These are phyloP conservation scores for Sandelia bainsii DNA, from an alignment of 2,797 vertebrate species.

Conservation along the genomic window DNA sequence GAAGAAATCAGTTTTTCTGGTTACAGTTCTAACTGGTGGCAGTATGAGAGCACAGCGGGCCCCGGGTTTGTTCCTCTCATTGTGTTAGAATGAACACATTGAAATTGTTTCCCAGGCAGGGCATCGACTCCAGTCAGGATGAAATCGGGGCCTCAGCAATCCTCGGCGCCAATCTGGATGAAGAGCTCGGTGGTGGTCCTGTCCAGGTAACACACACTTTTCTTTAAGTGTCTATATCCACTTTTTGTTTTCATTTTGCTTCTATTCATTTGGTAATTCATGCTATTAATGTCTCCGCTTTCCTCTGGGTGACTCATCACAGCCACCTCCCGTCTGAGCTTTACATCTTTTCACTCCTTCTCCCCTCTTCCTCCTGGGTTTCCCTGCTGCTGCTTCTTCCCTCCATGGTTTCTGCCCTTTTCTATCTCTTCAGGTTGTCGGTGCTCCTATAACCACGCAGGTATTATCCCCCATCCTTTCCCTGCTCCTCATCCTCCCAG, in stretches of 20 bases:
- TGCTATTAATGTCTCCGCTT: slow-evolving; percentile 22
- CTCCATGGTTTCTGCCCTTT: slow-evolving; percentile 55
- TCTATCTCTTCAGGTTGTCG: slow-evolving; percentile 81
- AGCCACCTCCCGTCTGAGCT: slow-evolving; percentile 47
- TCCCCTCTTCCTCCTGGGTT: slow-evolving; percentile 25
- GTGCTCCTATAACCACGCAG: slow-evolving; percentile 86
- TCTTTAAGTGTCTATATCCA: background rate
- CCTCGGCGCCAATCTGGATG: slow-evolving; percentile 91
- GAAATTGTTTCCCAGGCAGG: slow-evolving; percentile 87
- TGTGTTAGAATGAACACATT: background rate
- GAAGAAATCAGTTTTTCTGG: too few species aligned
- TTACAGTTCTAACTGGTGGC: background rate
- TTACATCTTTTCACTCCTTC: slow-evolving; percentile 39
- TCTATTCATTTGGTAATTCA: background rate
- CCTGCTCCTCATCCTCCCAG: slow-evolving; percentile 27
- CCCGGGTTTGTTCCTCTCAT: background rate
- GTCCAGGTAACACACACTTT: slow-evolving; percentile 89
- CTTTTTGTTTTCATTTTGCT: slow-evolving; percentile 13
- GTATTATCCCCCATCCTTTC: slow-evolving; percentile 69
- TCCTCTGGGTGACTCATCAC: slow-evolving; percentile 31
- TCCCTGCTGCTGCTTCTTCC: slow-evolving; percentile 52
- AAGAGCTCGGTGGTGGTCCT: slow-evolving; percentile 93
- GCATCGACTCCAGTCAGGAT: slow-evolving; percentile 91
- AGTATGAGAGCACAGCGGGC: too few species aligned
- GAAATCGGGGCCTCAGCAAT: slow-evolving; percentile 92